Base-by-base conservation (phyloP, 2,797 vertebrate genomes). In the Poeciliopsis turneri region DNA sequence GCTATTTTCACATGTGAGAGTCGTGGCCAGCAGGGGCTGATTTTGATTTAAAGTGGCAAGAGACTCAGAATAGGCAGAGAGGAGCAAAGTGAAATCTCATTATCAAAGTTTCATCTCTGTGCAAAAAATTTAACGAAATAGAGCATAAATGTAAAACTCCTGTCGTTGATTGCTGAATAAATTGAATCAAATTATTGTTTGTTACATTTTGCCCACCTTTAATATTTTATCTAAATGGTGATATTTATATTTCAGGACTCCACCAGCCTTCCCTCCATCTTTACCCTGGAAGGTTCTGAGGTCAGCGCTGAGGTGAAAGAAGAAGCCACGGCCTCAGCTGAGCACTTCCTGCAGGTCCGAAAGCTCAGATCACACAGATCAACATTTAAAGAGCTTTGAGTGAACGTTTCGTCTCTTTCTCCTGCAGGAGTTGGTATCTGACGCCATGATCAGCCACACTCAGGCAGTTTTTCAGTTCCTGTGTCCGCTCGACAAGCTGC, bases 401-500 rank as follows among this genome's bases (percentile, higher is more conserved):
- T 82, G 13, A 78, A 66, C 5, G 3, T 46, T 55, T 59, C 75
- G 3, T 51, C 75, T 13, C 0, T 51, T 83, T 41, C 1, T 46
- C 79, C 75, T 74, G 2, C 79, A 96, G 96, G 92, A 82, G 57
- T 78, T 96, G n/a, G 86, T 96, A 0, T 91, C 86, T 23, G 92
- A 96, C 75, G 33, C 77, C 46, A 23, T 91, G 55, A 90, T 93
- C 1, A 92, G 95, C 25, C 90, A 82, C 86, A 95, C 84, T 71
- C 88, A 94, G 72, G 91, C 90, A 1, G 94, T 96, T 41, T 96
- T 96, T 82, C 92, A 94, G 84, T 96, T 96, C 78, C 87, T 96
- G 28, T 95, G 94, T 75, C 95, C 95, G 1, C 88, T 96, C 5
- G 92, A 94, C 43, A 92, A 88, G 75, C 90, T 96, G 75, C 84